phyloP scores from a whole-genome alignment of 2,113 vertebrate species.

The Corythaeola cristata region DNA sequence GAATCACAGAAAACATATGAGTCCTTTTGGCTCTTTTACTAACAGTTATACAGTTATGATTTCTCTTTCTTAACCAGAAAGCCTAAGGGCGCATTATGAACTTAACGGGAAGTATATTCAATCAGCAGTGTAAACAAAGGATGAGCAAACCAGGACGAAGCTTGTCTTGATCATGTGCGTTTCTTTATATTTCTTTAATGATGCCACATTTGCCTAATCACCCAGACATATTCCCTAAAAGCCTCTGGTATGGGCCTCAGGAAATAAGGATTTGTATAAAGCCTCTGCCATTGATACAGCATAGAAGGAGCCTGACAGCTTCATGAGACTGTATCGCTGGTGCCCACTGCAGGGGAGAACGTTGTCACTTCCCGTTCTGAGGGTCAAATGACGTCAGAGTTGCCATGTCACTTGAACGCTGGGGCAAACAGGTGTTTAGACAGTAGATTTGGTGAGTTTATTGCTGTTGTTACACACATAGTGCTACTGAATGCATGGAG shows the following conservation, averaged over 20 bases:
- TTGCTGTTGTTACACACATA: neutral
- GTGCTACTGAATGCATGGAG: neutral
- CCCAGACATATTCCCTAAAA: neutral
- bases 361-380: neutral
- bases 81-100: neutral
- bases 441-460: neutral
- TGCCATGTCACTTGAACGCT: neutral
- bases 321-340: fast-evolving
- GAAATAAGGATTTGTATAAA: neutral
- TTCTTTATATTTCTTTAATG: neutral
- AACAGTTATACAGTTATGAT: neutral
- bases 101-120: neutral
- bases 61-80: neutral
- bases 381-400: too few relatives aligned
- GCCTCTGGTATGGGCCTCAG: neutral
- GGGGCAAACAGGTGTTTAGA: neutral
- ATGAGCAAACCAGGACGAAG: neutral
- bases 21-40: neutral
- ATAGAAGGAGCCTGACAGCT: neutral
- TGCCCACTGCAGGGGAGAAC: neutral
- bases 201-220: neutral
- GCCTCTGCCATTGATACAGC: neutral
- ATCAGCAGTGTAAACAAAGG: neutral
- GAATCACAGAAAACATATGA: neutral
- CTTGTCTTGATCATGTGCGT: neutral